Percentiles rank a stretch among this genome's conserved stretches.
These are phyloP conservation scores for Myopa testacea DNA, from an alignment of 2,888 invertebrate species.

Conservation along the genomic window DNA sequence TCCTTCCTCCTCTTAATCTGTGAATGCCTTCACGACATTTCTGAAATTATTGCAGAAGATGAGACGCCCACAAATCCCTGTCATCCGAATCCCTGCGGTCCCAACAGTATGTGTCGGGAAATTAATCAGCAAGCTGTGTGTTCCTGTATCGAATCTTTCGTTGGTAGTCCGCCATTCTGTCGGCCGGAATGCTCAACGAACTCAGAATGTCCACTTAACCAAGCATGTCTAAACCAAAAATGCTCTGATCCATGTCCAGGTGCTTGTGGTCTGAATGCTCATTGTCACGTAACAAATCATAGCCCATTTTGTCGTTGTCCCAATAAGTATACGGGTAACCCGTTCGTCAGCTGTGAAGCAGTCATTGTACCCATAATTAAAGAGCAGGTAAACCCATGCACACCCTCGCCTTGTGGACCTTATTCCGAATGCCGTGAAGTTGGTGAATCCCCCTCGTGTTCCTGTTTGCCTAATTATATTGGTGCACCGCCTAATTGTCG, in stretches of 20 bases:
- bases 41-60: slow-evolving; percentile 51
- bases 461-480: slow-evolving; percentile 72
- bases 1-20: neutral
- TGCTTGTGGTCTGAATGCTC: slow-evolving; percentile 77
- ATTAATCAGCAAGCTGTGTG: slow-evolving; percentile 79
- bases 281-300: slow-evolving; percentile 83
- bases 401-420: slow-evolving; percentile 75
- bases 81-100: slow-evolving; percentile 83
- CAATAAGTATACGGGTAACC: slow-evolving; percentile 75
- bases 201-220: slow-evolving; percentile 78
- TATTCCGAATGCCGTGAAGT: slow-evolving; percentile 75
- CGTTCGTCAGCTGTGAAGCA: slow-evolving; percentile 73
- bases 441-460: slow-evolving; percentile 75
- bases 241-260: slow-evolving; percentile 81
- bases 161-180: slow-evolving; percentile 77
- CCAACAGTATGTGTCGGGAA: slow-evolving; percentile 83
- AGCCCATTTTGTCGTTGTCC: slow-evolving; percentile 80
- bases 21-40: neutral
- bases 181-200: slow-evolving; percentile 80
- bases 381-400: slow-evolving; percentile 75
- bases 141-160: slow-evolving; percentile 75
- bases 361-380: slow-evolving; percentile 55
- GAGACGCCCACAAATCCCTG: slow-evolving; percentile 68
- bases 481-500: slow-evolving; percentile 81
- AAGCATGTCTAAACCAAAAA: slow-evolving; percentile 78